A percentile compares a stretch with the other conserved stretches of the same genome.
Conservation (phyloP, 2,888 invertebrate species). For the Stegana nigrithorax region DNA sequence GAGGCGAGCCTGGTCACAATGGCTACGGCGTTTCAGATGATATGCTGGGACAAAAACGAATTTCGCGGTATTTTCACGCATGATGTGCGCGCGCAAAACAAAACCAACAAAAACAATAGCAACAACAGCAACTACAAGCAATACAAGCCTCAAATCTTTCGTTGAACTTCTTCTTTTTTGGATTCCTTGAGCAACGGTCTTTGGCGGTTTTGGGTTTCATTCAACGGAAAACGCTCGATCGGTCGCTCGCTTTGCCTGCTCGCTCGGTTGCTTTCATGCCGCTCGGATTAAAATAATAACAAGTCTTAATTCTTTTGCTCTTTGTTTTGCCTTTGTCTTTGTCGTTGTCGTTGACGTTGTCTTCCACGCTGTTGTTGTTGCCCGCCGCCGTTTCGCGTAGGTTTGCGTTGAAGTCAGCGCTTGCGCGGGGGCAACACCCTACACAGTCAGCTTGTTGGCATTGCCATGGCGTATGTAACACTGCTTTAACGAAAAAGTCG, state of each 20-base stretch:
- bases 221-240: slow-evolving; percentile 53
- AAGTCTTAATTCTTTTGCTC: slow-evolving; percentile 37
- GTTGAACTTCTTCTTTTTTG: too few relatives aligned
- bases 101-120: slow-evolving; percentile 7
- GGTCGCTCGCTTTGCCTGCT: slow-evolving; percentile 16
- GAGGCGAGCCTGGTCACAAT: too few relatives aligned
- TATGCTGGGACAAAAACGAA: slow-evolving; percentile 39
- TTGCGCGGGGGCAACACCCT: background rate
- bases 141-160: slow-evolving; percentile 21
- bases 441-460: too few relatives aligned
- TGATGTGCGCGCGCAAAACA: slow-evolving; percentile 40
- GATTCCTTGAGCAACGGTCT: background rate
- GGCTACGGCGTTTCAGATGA: too few relatives aligned
- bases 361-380: background rate
- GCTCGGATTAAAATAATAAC: slow-evolving; percentile 59
- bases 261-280: slow-evolving; percentile 19
- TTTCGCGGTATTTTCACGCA: slow-evolving; percentile 68
- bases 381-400: background rate
- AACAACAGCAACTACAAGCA: slow-evolving; percentile 9
- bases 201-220: slow-evolving; percentile 61
- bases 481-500: too few relatives aligned
- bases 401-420: background rate
- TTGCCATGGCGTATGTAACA: too few relatives aligned
- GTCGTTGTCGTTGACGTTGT: slow-evolving; percentile 20
- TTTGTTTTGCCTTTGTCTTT: background rate